Base-by-base conservation (phyloP, 2,113 vertebrate species). In the Tamias sibiricus region DNA sequence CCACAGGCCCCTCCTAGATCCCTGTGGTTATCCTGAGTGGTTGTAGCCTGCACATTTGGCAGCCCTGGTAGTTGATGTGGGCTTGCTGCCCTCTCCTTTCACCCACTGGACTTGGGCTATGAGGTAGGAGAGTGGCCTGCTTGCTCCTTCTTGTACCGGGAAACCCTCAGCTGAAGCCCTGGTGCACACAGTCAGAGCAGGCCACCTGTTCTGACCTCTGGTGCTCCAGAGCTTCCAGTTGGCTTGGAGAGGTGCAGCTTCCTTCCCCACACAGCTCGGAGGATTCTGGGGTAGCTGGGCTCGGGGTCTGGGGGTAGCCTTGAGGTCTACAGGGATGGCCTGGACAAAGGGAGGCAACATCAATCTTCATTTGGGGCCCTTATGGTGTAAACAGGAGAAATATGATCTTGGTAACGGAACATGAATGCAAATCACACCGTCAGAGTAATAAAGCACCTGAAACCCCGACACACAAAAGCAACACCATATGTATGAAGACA, bases 401-500 rank as follows among this genome's bases (percentile, higher is more conserved):
- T 93, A 94, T 79, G 97, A 96, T 97, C 94, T 32, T 14, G 74
- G 87, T 64, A 85, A 95, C 96, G 42, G 0, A 97, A 97, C 83
- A 24, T 84, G 97, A 62, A 94, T 95, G 97, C 97, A 94, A 97
- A 98, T 97, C 97, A 92, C 42, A 52, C 90, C 42, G 35, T 68
- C 97, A 11, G 96, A 92, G 92, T 97, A 98, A 98, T 98, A 97
- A 98, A 98, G 97, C 96, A 95, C 83, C 95, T 89, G 93, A 98
- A 97, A 95, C 95, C 94, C 94, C 44, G 75, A 96, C 98, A 22
- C 97, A 96, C 97, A 96, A 97, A 98, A 98, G 98, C 98, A 98
- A 96, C 98, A 98, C 98, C 98, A 96, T 98, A 97, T 98, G 98
- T 9, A 71, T 83, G 32, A 66, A 98, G 98, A 98, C 98, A 98